Base-by-base conservation (phyloP, 2,797 vertebrate species). In the Sebastes dallii region DNA sequence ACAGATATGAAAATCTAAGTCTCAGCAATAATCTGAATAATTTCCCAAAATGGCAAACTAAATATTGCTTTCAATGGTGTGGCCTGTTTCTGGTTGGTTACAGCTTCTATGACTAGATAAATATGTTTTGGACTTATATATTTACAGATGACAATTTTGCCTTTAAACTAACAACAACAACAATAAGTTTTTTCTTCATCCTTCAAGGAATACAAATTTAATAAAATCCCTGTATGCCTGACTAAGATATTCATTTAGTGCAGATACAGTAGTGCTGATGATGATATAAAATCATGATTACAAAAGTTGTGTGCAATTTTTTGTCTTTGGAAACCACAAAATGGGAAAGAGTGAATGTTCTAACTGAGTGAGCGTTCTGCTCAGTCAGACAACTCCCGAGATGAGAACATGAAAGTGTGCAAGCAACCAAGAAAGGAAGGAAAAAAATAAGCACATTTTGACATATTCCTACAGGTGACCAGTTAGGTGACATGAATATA, bases 251-350 rank as follows among this genome's bases (percentile, higher is more conserved):
- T 52, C 0, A 20, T 52, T 52, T 52, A 52, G 46, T 52, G 20
- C 46, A 52, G 6, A 52, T n/a, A 52, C 16, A 18, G 14, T 52
- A 14, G 46, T 52, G 46, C 20, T 16, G 11, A 16, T 16, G 22
- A 54, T 34, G 18, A 70, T 36, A 22, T 24, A 36, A 39, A 30
- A 80, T 78, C 52, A 69, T 75, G 55, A 65, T 79, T 58, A 55
- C 50, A 62, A 22, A 29, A 66, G 12, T 73, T 8, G 22, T 18
- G 52, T 27, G 55, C 55, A 56, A 25, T 14, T 25, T 13, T 56
- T 24, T 69, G 55, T 61, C 55, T 36, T 64, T 55, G 42, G 20
- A 78, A 77, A 79, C 18, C 11, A 4, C 12, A 25, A 54, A 13
- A 66, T 0, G 22, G 42, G 27, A 61, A 52, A 5, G 6, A 46